Conservation (phyloP, 2,113 vertebrate species). For the Holacanthus passer region DNA sequence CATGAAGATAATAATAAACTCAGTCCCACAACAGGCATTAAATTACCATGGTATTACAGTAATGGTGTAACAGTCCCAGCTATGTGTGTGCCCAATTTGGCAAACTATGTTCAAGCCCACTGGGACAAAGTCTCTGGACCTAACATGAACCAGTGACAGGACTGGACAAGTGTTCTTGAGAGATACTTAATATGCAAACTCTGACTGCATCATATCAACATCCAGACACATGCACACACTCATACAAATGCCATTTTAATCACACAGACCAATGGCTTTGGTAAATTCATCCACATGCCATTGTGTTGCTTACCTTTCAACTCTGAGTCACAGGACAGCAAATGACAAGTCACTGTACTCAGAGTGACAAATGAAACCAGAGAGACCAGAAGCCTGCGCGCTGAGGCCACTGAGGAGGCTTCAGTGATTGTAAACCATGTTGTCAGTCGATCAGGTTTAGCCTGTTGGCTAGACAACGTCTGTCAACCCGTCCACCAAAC, state of each 20-base stretch:
- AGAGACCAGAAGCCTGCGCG: slow-evolving; percentile 17
- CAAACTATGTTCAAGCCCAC: background rate
- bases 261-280: background rate
- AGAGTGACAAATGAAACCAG: slow-evolving; percentile 50
- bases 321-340: slow-evolving; percentile 28
- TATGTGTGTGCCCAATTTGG: background rate
- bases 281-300: background rate
- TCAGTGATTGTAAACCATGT: slow-evolving; percentile 37
- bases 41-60: background rate
- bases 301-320: slow-evolving; percentile 1
- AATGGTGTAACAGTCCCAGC: background rate
- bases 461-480: slow-evolving; percentile 38
- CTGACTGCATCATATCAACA: background rate
- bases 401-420: slow-evolving; percentile 4
- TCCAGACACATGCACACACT: background rate
- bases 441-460: slow-evolving; percentile 65
- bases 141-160: background rate
- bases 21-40: background rate
- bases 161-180: background rate
- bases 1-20: background rate
- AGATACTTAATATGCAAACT: background rate
- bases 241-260: background rate
- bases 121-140: background rate
- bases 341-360: slow-evolving; percentile 24
- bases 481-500: slow-evolving; percentile 20